Evolutionary conservation across 2,113 vertebrate species (phyloP).

Genomic region (Cricetomys ansorgei): DNA sequence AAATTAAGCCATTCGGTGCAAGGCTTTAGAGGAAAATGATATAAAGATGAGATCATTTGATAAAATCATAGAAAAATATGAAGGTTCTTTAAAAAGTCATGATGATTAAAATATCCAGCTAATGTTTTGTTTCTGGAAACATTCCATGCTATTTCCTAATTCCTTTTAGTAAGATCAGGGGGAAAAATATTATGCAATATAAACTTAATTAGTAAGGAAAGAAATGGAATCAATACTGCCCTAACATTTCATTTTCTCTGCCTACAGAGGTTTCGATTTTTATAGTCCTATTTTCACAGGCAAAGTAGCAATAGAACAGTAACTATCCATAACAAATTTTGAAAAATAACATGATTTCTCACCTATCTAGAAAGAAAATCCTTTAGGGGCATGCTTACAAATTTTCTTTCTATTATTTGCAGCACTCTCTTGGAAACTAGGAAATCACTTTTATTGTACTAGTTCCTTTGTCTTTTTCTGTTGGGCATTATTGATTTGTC

Average conservation of each 20-base stretch:
- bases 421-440: slow-evolving; percentile 50
- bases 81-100: slow-evolving; percentile 29
- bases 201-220: slow-evolving; percentile 52
- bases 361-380: slow-evolving; percentile 33
- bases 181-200: slow-evolving; percentile 55
- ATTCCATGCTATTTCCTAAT: slow-evolving; percentile 22
- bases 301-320: slow-evolving; percentile 27
- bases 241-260: slow-evolving; percentile 40
- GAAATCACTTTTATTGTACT: slow-evolving; percentile 68
- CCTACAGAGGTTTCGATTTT: slow-evolving; percentile 38
- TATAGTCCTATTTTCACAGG: slow-evolving; percentile 44
- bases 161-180: slow-evolving; percentile 21
- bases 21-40: not conserved
- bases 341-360: slow-evolving; percentile 49
- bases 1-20: not conserved
- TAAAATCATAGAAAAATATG: slow-evolving; percentile 50
- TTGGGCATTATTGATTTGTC: slow-evolving; percentile 69
- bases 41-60: slow-evolving; percentile 4
- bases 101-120: slow-evolving; percentile 34
- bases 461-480: slow-evolving; percentile 62
- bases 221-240: slow-evolving; percentile 12
- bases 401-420: slow-evolving; percentile 37
- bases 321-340: slow-evolving; percentile 46
- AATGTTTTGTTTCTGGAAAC: slow-evolving; percentile 20
- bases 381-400: slow-evolving; percentile 38